These are phyloP conservation scores for Sebastes dallii DNA, from an alignment of 2,797 vertebrate genomes.

Conservation along the genomic window DNA sequence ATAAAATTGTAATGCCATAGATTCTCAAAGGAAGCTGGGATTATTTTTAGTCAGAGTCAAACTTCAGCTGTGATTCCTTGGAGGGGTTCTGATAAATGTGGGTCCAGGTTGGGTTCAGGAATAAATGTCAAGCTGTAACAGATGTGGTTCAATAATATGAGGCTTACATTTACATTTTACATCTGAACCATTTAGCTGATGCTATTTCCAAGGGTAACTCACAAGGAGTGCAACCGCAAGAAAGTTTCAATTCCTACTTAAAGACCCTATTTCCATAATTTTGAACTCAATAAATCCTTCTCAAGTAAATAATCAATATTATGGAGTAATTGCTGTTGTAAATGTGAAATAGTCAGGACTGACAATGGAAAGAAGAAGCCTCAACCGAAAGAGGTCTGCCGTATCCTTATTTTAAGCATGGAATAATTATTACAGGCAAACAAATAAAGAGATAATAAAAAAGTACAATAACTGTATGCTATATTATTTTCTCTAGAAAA, in stretches of 20 bases:
- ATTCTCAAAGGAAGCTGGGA: not conserved
- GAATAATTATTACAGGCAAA: not conserved
- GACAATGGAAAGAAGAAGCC: not conserved
- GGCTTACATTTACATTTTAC: not conserved
- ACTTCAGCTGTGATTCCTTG: constrained; percentile 1
- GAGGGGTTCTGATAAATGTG: constrained; percentile 26
- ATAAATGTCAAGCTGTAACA: constrained; percentile 26
- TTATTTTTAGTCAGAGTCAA: constrained; percentile 6
- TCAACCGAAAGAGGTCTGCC: not conserved
- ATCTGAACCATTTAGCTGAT: not conserved
- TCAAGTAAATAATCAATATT: not conserved
- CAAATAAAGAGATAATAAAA: not conserved
- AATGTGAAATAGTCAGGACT: not conserved
- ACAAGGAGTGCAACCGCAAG: not conserved
- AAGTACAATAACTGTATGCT: not conserved
- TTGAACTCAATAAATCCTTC: constrained; percentile 18
- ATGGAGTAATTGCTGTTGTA: not conserved
- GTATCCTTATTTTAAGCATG: not conserved
- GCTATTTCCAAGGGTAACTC: constrained; percentile 4
- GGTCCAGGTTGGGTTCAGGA: constrained; percentile 6
- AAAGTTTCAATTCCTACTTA: not conserved
- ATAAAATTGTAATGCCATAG: not conserved
- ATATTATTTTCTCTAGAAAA: not conserved
- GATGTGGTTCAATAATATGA: constrained; percentile 8
- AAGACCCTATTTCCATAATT: not conserved